A percentile compares a stretch with the other conserved stretches of the same genome.
These are phyloP conservation scores for Parazoanthus swiftii DNA, from an alignment of 92 coral and sea anemone species.

Conservation along the genomic window DNA sequence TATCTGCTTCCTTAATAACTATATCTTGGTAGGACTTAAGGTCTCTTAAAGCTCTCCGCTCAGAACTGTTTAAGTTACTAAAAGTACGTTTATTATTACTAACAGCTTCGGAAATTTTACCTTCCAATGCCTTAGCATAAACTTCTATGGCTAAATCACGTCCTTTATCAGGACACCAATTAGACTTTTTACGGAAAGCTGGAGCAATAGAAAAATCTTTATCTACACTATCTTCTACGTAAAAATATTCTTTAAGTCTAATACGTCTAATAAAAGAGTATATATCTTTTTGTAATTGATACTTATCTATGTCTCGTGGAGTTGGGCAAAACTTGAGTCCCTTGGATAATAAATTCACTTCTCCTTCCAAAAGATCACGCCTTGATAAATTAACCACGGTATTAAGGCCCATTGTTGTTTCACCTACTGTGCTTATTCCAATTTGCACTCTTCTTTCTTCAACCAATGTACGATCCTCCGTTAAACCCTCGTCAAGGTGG, in stretches of 20 bases:
- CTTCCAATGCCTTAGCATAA: constrained; percentile 11
- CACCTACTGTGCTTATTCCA: constrained; percentile 8
- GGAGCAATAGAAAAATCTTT: constrained; percentile 1
- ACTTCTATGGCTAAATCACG: constrained; percentile 6
- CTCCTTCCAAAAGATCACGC: not conserved
- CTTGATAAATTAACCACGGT: constrained; percentile 26
- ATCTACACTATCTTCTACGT: constrained; percentile 13
- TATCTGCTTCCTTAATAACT: constrained; percentile 12
- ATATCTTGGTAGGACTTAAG: constrained; percentile 13
- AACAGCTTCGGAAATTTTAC: constrained; percentile 13
- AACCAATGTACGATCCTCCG: constrained; percentile 4
- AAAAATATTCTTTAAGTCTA: constrained; percentile 17
- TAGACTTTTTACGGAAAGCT: constrained; percentile 15
- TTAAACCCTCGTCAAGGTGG: not conserved
- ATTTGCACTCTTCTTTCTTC: not conserved
- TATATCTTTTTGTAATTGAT: constrained; percentile 6
- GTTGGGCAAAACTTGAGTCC: constrained; percentile 29
- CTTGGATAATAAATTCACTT: constrained; percentile 13
- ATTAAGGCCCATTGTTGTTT: constrained; percentile 10
- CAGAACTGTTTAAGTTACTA: constrained; percentile 12
- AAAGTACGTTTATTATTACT: constrained; percentile 11
- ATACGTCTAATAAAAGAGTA: constrained; percentile 11
- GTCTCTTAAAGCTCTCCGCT: constrained; percentile 15
- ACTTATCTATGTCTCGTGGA: constrained; percentile 9
- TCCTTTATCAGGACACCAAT: constrained; percentile 11